Evolutionary conservation across 2,797 vertebrate genomes (phyloP).

Genomic region (Sparidentex hasta): DNA sequence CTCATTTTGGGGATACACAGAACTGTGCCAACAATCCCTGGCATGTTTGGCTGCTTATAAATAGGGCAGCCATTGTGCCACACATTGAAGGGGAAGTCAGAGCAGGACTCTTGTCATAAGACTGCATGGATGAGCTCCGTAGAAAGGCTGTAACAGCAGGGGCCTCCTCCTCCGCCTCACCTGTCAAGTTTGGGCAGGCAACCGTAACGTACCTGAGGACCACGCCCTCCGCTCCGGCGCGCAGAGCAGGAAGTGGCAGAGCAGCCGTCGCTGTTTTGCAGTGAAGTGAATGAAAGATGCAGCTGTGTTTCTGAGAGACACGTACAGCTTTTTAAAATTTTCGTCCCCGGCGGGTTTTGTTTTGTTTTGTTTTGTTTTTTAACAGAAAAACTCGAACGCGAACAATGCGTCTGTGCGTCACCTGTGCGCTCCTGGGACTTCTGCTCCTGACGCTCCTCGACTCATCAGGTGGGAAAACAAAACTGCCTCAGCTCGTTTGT

Average conservation of each 20-base stretch:
- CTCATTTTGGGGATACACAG: conserved; percentile 59
- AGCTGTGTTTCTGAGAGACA: conserved; percentile 11
- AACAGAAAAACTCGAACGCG: neutral
- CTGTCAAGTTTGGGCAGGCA: conserved; percentile 80
- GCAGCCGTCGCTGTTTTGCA: conserved; percentile 24
- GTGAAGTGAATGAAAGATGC: conserved; percentile 44
- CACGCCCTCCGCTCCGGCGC: conserved; percentile 73
- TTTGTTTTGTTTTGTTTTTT: rapidly evolving
- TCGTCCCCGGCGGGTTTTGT: neutral
- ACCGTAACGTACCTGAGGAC: conserved; percentile 24
- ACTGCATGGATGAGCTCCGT: neutral
- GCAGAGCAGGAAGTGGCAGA: conserved; percentile 79
- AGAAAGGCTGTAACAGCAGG: conserved; percentile 4
- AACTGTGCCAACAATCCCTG: conserved; percentile 70
- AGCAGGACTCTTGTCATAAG: conserved; percentile 32
- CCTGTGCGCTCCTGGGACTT: conserved; percentile 55
- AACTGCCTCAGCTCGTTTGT: neutral
- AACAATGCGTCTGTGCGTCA: conserved; percentile 58
- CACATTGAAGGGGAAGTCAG: conserved; percentile 31
- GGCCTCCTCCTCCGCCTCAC: neutral
- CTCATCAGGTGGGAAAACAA: conserved; percentile 68
- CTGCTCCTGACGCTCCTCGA: conserved; percentile 48
- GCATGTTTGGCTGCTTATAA: conserved; percentile 70
- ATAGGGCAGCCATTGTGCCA: conserved; percentile 76
- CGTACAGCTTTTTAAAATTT: neutral